A percentile compares a stretch with the other conserved stretches of the same genome.
These are phyloP conservation scores for Eristalis tenax DNA, from an alignment of 2,888 invertebrate species.

Conservation along the genomic window DNA sequence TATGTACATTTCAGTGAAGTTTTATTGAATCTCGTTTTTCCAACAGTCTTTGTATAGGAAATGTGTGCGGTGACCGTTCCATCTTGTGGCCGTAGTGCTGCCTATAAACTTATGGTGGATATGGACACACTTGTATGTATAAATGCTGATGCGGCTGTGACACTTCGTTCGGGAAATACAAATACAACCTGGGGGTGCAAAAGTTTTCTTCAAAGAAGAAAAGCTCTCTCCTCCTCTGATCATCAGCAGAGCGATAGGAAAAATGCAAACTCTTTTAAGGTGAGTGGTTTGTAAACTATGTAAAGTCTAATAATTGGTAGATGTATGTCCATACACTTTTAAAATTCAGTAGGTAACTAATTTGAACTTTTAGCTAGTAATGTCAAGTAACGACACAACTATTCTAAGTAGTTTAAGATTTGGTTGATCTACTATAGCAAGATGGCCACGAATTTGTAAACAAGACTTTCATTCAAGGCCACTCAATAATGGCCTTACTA, in stretches of 20 bases:
- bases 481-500: background rate
- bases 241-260: background rate
- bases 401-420: too few relatives aligned
- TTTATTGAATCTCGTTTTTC: background rate
- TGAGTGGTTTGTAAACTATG: background rate
- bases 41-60: conserved; percentile 1
- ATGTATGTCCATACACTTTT: background rate
- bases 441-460: background rate
- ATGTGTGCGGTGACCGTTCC: background rate
- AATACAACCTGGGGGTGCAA: conserved; percentile 11
- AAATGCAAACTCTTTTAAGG: background rate
- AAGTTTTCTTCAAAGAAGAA: conserved; percentile 29
- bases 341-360: too few relatives aligned
- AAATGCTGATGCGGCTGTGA: conserved; percentile 26
- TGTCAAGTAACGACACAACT: too few relatives aligned
- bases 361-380: too few relatives aligned
- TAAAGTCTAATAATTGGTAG: background rate
- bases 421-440: too few relatives aligned
- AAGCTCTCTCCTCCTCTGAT: conserved; percentile 26
- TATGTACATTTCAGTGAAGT: conserved; percentile 33
- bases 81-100: background rate
- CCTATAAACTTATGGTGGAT: background rate
- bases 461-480: background rate
- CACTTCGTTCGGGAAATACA: conserved; percentile 19
- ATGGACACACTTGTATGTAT: background rate